Conservation (phyloP, 2,113 vertebrate genomes). For the Sinosuthora webbiana region DNA sequence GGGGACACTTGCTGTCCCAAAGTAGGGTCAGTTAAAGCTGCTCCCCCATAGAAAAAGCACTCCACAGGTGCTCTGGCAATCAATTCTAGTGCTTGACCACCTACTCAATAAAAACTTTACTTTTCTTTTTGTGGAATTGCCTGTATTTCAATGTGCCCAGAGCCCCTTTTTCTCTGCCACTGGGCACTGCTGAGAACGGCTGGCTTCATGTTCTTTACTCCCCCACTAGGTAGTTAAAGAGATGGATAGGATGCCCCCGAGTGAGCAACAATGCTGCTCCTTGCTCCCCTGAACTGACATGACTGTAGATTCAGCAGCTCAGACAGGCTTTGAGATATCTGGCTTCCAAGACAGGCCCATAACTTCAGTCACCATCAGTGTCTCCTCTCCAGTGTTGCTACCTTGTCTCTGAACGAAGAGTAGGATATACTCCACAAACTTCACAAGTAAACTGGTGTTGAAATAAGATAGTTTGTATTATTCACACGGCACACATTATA, state of each 20-base stretch:
- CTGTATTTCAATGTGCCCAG: background rate
- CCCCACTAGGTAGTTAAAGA: background rate
- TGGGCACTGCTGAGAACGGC: background rate
- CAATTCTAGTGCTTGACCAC: background rate
- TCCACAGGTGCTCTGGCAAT: background rate
- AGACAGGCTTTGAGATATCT: background rate
- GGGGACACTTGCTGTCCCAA: background rate
- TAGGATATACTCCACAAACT: background rate
- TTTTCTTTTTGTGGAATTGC: background rate
- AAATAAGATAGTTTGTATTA: background rate
- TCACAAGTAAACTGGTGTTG: background rate
- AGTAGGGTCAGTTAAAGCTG: background rate
- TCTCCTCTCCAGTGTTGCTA: background rate
- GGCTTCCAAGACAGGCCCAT: background rate
- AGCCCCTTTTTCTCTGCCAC: background rate
- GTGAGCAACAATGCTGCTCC: background rate
- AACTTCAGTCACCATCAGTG: background rate
- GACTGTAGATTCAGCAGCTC: background rate
- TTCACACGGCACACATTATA: background rate
- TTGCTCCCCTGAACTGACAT: background rate
- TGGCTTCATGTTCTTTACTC: background rate
- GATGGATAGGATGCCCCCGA: fast-evolving
- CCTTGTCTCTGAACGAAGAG: background rate
- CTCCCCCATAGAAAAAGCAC: background rate
- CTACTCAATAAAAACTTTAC: background rate